Percentiles rank a stretch among this genome's conserved stretches.
These are phyloP conservation scores for Tyrophagus putrescentiae DNA, from an alignment of 1,140 invertebrate species.

Conservation along the genomic window DNA sequence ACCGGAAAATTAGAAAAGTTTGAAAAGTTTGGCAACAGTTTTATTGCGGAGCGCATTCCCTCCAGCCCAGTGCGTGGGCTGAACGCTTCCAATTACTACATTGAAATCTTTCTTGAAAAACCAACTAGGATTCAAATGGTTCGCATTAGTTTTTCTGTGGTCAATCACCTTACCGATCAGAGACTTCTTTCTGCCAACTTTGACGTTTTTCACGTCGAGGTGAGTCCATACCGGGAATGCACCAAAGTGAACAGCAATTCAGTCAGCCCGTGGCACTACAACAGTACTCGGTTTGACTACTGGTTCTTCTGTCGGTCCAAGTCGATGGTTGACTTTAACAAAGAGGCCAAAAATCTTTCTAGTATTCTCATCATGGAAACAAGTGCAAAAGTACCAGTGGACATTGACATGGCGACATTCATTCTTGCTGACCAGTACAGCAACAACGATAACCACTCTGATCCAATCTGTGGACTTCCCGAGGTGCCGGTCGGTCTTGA, in stretches of 20 bases:
- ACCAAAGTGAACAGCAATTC: not conserved
- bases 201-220: not conserved
- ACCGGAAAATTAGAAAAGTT: not conserved
- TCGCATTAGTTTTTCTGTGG: slow-evolving; percentile 17
- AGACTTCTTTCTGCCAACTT: not conserved
- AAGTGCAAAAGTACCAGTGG: not conserved
- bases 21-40: slow-evolving; percentile 13
- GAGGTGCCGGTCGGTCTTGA: slow-evolving; percentile 13
- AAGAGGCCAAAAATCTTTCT: not conserved
- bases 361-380: slow-evolving; percentile 13
- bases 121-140: slow-evolving; percentile 12
- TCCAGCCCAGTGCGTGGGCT: not conserved
- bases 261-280: slow-evolving; percentile 12
- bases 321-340: not conserved
- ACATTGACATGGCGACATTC: slow-evolving; percentile 15
- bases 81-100: not conserved
- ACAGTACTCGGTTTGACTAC: slow-evolving; percentile 16
- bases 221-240: slow-evolving; percentile 16
- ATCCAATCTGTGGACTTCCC: slow-evolving; percentile 14
- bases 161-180: slow-evolving; percentile 1
- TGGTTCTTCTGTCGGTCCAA: slow-evolving; percentile 15
- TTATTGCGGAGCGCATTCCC: slow-evolving; percentile 18
- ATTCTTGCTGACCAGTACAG: slow-evolving; percentile 18
- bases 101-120: not conserved
- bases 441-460: slow-evolving; percentile 5